Evolutionary conservation across 1,140 invertebrate genomes (phyloP).

Genomic region (Drosophila melanica): DNA sequence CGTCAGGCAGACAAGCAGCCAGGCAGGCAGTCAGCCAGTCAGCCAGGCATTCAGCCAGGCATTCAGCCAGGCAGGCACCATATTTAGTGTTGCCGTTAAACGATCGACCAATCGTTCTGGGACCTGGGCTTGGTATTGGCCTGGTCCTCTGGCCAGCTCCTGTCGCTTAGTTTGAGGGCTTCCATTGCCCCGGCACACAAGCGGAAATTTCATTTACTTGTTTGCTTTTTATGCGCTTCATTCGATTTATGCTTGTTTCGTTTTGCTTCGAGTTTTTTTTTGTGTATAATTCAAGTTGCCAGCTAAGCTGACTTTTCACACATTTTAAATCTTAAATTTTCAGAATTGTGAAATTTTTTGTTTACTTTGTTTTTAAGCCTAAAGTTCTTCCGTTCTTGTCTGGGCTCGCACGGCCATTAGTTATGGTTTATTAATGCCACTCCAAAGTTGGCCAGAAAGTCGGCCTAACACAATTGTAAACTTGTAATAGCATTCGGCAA

Average conservation of each 20-base stretch:
- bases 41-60: neutral
- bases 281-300: slow-evolving; percentile 45
- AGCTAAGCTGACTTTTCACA: slow-evolving; percentile 30
- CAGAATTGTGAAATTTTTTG: slow-evolving; percentile 5
- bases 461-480: slow-evolving; percentile 73
- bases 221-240: slow-evolving; percentile 65
- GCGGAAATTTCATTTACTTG: slow-evolving; percentile 80
- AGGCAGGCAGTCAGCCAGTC: neutral
- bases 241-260: slow-evolving; percentile 62
- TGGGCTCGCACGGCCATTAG: slow-evolving; percentile 58
- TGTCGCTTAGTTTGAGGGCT: slow-evolving; percentile 2
- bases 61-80: slow-evolving; percentile 7
- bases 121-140: slow-evolving; percentile 5
- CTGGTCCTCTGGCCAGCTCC: neutral
- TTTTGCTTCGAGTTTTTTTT: slow-evolving; percentile 43
- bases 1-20: neutral
- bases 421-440: slow-evolving; percentile 73
- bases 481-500: slow-evolving; percentile 76
- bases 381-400: neutral
- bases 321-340: slow-evolving; percentile 46
- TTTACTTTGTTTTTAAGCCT: slow-evolving; percentile 1
- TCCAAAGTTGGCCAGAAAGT: slow-evolving; percentile 41
- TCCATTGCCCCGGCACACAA: slow-evolving; percentile 29
- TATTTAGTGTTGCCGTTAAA: slow-evolving; percentile 25
- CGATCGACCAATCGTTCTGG: slow-evolving; percentile 12